Evolutionary conservation across 2,797 vertebrate genomes (phyloP).

Genomic region (Phoxinus dragarum): DNA sequence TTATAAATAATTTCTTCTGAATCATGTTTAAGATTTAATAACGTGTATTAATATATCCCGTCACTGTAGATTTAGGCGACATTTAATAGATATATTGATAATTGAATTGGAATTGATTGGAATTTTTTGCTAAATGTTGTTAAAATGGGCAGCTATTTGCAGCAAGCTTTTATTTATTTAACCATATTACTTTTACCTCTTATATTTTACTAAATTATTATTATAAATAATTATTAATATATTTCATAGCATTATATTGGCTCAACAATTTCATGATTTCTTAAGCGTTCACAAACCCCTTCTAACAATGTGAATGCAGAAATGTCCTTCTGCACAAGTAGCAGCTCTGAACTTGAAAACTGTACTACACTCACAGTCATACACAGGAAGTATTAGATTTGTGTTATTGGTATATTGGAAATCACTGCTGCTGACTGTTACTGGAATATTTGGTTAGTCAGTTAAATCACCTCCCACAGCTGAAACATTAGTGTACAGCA

Average conservation of each 20-base stretch:
- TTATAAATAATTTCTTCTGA: background rate
- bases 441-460: constrained; percentile 17
- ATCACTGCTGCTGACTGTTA: constrained; percentile 13
- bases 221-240: background rate
- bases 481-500: background rate
- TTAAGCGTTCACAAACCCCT: background rate
- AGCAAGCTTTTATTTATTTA: background rate
- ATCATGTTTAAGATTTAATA: background rate
- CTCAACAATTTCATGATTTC: background rate
- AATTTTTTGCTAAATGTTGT: background rate
- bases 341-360: background rate
- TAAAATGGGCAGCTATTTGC: background rate
- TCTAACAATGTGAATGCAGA: constrained; percentile 7
- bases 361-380: background rate
- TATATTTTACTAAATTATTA: background rate
- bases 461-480: constrained; percentile 27
- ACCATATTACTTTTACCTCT: background rate
- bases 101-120: background rate
- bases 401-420: background rate
- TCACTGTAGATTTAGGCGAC: background rate
- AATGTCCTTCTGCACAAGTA: background rate
- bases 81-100: background rate
- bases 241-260: background rate
- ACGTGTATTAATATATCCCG: background rate
- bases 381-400: constrained; percentile 4